Conservation (phyloP, 2,113 vertebrate genomes). For the Sinocyclocheilus rhinocerous region DNA sequence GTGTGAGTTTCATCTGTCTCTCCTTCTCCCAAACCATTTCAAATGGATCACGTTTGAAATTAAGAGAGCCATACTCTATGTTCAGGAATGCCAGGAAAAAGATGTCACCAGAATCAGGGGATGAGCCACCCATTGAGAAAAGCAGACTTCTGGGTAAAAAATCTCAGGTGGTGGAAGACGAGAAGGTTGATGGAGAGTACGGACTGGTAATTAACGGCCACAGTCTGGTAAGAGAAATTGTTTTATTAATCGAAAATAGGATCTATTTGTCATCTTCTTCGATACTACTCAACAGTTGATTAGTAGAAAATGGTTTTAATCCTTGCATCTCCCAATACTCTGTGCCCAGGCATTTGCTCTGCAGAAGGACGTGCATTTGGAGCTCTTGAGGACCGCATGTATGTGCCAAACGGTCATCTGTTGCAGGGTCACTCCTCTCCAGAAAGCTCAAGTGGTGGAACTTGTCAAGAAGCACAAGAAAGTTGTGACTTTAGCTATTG, state of each 20-base stretch:
- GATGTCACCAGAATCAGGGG: constrained; percentile 79
- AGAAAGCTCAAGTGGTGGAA: constrained; percentile 95
- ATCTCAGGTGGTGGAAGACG: constrained; percentile 76
- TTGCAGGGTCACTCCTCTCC: constrained; percentile 92
- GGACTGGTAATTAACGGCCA: constrained; percentile 89
- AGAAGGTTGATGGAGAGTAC: constrained; percentile 82
- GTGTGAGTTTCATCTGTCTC: constrained; percentile 71
- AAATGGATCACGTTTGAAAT: background rate
- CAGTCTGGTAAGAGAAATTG: constrained; percentile 82
- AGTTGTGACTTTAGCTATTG: constrained; percentile 90
- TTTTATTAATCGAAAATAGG: background rate
- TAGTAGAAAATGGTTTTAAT: background rate
- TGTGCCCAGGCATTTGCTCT: constrained; percentile 82
- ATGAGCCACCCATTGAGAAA: constrained; percentile 64
- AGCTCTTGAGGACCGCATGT: constrained; percentile 85
- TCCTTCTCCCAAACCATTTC: background rate
- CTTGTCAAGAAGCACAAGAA: constrained; percentile 93
- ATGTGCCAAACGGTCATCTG: constrained; percentile 94
- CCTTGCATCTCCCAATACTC: background rate
- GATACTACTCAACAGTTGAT: background rate
- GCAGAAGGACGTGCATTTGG: constrained; percentile 81
- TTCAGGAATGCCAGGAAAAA: constrained; percentile 79
- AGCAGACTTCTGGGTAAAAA: constrained; percentile 69
- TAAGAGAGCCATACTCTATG: background rate
- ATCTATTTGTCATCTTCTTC: background rate